Evolutionary conservation across 2,113 vertebrate genomes (phyloP).

Genomic region (Thoracochromis brauschi): DNA sequence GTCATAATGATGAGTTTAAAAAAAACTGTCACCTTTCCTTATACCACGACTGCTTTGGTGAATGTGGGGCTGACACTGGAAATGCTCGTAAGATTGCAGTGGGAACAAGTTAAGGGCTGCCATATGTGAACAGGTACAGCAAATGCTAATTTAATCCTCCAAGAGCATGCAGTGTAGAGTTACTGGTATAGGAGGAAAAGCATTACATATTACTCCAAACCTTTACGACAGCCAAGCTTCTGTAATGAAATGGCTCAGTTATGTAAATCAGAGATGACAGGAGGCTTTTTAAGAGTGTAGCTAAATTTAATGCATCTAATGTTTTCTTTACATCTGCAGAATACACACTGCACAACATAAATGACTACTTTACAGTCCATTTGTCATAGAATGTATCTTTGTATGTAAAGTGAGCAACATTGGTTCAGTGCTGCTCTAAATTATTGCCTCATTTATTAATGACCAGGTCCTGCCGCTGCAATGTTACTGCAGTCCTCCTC

Average conservation of each 20-base stretch:
- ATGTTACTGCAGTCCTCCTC: conserved; percentile 7
- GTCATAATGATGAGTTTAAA: neutral
- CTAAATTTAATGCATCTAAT: neutral
- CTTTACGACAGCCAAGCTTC: neutral
- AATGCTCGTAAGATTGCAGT: neutral
- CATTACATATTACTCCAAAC: neutral
- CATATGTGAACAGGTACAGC: neutral
- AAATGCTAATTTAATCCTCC: neutral
- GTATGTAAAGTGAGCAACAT: neutral
- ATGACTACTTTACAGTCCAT: neutral
- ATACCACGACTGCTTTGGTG: neutral
- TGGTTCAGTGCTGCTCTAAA: conserved; percentile 29
- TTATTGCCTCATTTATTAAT: conserved; percentile 60
- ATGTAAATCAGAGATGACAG: neutral
- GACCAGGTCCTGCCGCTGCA: conserved; percentile 12
- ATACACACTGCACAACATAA: neutral
- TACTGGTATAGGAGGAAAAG: neutral
- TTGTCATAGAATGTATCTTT: neutral
- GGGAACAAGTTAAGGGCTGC: neutral
- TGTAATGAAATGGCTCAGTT: neutral
- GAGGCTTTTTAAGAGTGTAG: neutral
- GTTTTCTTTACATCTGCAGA: neutral
- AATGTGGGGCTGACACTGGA: neutral
- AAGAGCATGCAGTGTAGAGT: neutral
- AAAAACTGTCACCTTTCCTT: neutral